Conservation (phyloP, 1,140 invertebrate species). For the Solenopsis fugax region DNA sequence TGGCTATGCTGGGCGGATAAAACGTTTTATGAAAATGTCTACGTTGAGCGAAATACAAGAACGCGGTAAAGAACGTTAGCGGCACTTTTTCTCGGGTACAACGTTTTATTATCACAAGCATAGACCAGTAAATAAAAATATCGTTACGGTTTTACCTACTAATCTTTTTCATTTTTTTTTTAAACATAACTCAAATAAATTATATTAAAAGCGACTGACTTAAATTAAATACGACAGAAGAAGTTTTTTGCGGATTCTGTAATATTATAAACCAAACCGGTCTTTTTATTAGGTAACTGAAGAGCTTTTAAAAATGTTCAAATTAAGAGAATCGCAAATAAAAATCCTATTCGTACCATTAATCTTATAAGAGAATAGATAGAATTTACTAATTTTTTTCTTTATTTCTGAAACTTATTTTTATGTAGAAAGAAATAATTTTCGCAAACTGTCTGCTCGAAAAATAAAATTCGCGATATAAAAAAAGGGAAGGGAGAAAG, state of each 20-base stretch:
- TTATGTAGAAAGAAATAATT: neutral
- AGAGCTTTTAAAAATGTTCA: neutral
- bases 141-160: neutral
- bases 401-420: neutral
- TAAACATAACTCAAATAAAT: slow-evolving; percentile 5
- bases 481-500: neutral
- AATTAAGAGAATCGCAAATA: neutral
- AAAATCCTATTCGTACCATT: neutral
- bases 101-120: slow-evolving; percentile 10
- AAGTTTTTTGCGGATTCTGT: neutral
- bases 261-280: neutral
- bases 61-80: slow-evolving; percentile 10
- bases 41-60: slow-evolving; percentile 36
- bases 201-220: neutral
- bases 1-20: neutral
- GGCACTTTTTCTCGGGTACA: neutral
- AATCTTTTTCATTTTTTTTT: neutral
- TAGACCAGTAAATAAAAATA: slow-evolving; percentile 32
- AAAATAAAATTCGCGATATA: neutral
- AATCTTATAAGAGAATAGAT: neutral
- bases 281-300: neutral
- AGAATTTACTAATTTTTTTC: neutral
- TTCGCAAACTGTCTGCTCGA: neutral
- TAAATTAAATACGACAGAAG: neutral
- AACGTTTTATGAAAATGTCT: slow-evolving; percentile 45